Evolutionary conservation across 1,140 invertebrate species (phyloP), one percentile per base, ranked within the genome.

Genomic region (Eumeta japonica): DNA sequence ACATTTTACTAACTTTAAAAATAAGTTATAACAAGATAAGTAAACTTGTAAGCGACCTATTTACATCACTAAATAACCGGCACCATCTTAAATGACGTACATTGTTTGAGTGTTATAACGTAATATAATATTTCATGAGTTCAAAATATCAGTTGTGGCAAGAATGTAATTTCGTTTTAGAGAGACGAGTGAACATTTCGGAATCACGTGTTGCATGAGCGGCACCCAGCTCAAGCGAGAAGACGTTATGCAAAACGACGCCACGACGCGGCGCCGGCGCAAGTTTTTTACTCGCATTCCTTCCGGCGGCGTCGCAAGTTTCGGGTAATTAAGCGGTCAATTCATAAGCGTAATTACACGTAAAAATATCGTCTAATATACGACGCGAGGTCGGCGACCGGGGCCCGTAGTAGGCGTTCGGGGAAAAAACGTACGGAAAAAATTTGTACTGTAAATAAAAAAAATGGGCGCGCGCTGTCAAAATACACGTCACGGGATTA

Each of bases 401-500:
- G 5, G 20, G 5, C 5, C 5, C 5, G 5, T 24, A 24, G 5
- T 7, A 24, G 37, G 56, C 62, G 45, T 37, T 32, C 29, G 37
- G 16, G 13, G 39, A 58, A 55, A 24, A 62, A 63, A 59, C 47
- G n/a, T 44, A 28, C 36, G 29, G 49, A 51, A 61, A 66, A 55
- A 68, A 64, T 46, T 33, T 48, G 41, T 39, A 11, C 29, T 50
- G 37, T n/a, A n/a, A n/a, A n/a, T n/a, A n/a, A n/a, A 61, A 62
- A 55, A 64, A 62, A 43, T 53, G 48, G 47, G 41, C 43, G 43
- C 52, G 50, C 50, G 61, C 56, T 60, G 62, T 73, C 68, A 70
- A 62, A 63, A 62, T 54, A 61, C 45, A 54, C 64, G 65, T 65
- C 63, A 63, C 63, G 45, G 65, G 65, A 62, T 66, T 70, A 70